Evolutionary conservation across 2,888 invertebrate species (phyloP), one percentile per base, ranked within the genome.

Genomic region (Lordiphosa andalusiaca): DNA sequence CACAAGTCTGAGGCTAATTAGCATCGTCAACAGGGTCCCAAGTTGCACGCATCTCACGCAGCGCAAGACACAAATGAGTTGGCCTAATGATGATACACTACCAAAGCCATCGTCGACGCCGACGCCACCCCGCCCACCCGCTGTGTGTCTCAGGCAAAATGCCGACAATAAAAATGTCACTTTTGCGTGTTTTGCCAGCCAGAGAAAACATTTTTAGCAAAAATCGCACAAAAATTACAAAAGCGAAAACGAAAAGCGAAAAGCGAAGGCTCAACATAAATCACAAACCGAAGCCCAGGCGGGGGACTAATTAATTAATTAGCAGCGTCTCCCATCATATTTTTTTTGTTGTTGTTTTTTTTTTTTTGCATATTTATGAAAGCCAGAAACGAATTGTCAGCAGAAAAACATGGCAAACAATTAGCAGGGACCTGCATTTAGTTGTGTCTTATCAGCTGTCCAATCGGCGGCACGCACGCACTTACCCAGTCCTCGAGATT

Each of bases 291-390:
- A 69, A 59, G 60, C 64, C 73, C 54, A 19, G 7, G 25, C 7
- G 19, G 5, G 16, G 19, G 48, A 60, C 60, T 67, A 76, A 74
- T 76, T 76, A 76, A 78, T 76, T 82, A 76, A 76, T 82, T 78
- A 72, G 59, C 80, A 65, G 59, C 67, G 49, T 49, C 51, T 47
- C 59, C 44, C 49, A 19, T 57, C 58, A 37, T 16, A 2, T 16
- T 16, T 16, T 16, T 16, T 16, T 16, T 16, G 1, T 16, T 1
- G 16, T 16, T 16, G 1, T 16, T 1, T 1, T 16, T 16, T 16
- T 16, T 39, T 69, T 67, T 63, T 54, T 40, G 51, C 62, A 66
- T 40, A 55, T 44, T 63, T 54, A 54, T 30, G 30, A 30, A 30
- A 59, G 23, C 53, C 53, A 46, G 58, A 69, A 73, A 50, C 56